These are phyloP conservation scores for Sylvilagus bachmani DNA, from an alignment of 2,113 vertebrate species.

Conservation along the genomic window DNA sequence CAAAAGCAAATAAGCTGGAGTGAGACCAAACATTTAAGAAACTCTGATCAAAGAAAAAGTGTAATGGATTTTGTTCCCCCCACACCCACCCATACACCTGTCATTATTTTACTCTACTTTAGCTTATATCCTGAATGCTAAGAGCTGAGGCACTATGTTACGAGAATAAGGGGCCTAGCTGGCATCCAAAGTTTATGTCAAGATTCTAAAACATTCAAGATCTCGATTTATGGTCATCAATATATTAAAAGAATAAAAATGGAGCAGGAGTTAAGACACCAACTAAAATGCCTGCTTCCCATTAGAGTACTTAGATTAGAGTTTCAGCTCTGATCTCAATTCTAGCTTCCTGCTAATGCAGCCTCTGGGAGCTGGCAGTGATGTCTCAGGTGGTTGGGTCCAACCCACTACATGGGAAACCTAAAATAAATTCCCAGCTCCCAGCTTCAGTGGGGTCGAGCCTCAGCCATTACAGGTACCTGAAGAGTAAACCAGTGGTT, in stretches of 20 bases:
- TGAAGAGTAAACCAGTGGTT: too few species aligned
- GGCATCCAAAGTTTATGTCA: not conserved
- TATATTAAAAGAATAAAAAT: slow-evolving; percentile 2
- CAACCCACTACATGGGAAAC: too few species aligned
- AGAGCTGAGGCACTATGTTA: accelerated
- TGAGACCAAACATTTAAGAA: not conserved
- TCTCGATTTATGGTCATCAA: not conserved
- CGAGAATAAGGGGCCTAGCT: not conserved
- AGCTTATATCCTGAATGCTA: not conserved
- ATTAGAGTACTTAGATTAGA: too few species aligned
- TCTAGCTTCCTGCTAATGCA: too few species aligned
- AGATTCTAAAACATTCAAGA: not conserved
- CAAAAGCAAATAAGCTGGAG: not conserved
- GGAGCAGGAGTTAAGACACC: too few species aligned
- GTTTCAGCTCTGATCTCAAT: too few species aligned
- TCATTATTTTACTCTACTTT: not conserved
- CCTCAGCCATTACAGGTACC: too few species aligned
- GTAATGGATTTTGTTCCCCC: not conserved
- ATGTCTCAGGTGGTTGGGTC: too few species aligned
- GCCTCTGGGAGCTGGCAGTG: too few species aligned
- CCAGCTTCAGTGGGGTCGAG: too few species aligned
- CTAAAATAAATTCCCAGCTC: too few species aligned
- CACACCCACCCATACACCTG: not conserved
- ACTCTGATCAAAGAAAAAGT: not conserved
- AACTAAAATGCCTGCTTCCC: too few species aligned